Evolutionary conservation across 1,140 invertebrate species (phyloP).

Genomic region (Trachelipus rathkii): DNA sequence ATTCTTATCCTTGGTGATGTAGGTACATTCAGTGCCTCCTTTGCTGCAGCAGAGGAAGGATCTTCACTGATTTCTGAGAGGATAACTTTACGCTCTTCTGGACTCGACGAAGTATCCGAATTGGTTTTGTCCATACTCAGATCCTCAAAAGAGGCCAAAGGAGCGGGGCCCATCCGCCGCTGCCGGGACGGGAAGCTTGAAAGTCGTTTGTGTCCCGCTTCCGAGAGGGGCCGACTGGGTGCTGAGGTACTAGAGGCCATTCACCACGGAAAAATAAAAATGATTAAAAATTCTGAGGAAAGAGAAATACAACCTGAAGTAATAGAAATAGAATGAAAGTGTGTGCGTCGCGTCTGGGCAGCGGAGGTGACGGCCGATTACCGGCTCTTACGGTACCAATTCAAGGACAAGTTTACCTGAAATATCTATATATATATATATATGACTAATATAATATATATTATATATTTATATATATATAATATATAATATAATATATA

Average conservation of each 20-base stretch:
- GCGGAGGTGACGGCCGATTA: constrained; percentile 4
- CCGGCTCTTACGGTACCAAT: not conserved
- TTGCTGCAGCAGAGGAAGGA: constrained; percentile 45
- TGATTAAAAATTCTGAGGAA: not conserved
- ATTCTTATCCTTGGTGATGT: constrained; percentile 79
- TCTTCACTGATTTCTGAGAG: constrained; percentile 42
- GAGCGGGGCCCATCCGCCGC: constrained; percentile 74
- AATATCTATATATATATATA: not conserved
- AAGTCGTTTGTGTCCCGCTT: constrained; percentile 41
- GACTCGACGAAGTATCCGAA: constrained; percentile 42
- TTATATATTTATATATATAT: no score
- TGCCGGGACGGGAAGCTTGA: constrained; percentile 48
- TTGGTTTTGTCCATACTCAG: constrained; percentile 56
- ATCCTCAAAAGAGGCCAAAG: constrained; percentile 87
- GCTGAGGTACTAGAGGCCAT: constrained; percentile 1
- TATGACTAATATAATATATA: no score
- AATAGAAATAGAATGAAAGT: not conserved
- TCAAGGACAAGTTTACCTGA: not conserved
- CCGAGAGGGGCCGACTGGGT: constrained; percentile 29
- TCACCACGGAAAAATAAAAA: not conserved
- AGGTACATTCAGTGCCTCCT: constrained; percentile 59
- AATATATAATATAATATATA: no score
- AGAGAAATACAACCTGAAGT: not conserved
- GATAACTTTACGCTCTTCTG: constrained; percentile 25
- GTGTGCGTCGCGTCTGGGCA: not conserved